A percentile compares a stretch with the other conserved stretches of the same genome.
phyloP scores from a whole-genome alignment of 2,888 invertebrate genomes.

The Serrognathus titanus region DNA sequence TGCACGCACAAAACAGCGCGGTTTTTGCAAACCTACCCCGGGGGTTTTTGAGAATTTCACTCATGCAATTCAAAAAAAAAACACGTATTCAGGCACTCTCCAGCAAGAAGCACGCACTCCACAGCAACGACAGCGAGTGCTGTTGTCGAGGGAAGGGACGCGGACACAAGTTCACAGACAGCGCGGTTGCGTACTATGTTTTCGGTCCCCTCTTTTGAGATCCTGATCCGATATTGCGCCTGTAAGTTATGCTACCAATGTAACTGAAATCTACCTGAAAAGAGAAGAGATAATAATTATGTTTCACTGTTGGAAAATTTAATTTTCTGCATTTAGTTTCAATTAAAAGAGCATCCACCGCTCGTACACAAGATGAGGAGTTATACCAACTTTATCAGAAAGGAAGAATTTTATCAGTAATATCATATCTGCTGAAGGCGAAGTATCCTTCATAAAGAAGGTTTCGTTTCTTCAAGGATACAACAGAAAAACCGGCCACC shows the following conservation, averaged over 20 bases:
- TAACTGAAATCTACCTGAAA: conserved; percentile 15
- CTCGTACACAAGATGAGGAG: no score
- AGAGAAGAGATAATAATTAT: conserved; percentile 2
- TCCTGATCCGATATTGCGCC: conserved; percentile 24
- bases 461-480: no score
- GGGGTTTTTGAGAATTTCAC: background rate
- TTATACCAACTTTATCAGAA: no score
- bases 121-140: conserved; percentile 23
- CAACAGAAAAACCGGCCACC: no score
- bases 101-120: conserved; percentile 4
- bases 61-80: background rate
- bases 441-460: no score
- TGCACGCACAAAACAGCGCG: background rate
- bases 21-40: background rate
- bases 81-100: background rate
- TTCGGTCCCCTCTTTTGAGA: conserved; percentile 21
- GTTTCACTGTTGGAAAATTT: no score
- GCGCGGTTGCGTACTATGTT: conserved; percentile 31
- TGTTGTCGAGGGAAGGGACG: conserved; percentile 22
- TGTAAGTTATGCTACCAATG: conserved; percentile 27
- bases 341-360: no score
- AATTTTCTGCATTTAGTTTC: no score
- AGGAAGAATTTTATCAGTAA: no score
- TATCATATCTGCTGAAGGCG: no score
- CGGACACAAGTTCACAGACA: conserved; percentile 28